Base-by-base conservation (phyloP, 1,140 invertebrate species). In the Plodia interpunctella region DNA sequence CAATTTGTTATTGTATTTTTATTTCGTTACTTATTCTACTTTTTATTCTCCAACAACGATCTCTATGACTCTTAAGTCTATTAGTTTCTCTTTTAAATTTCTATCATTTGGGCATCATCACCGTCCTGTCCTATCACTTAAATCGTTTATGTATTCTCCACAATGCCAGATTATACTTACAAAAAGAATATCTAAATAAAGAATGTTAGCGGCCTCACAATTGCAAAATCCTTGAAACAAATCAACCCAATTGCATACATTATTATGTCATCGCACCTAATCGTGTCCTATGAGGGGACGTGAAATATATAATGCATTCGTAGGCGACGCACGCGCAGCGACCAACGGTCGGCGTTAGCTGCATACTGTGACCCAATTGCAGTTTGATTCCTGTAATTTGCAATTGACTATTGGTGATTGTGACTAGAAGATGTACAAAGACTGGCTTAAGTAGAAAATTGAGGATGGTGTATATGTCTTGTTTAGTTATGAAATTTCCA, bases 291-390 rank as follows among this genome's bases (percentile, higher is more conserved):
- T 54, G 67, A 49, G 72, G 76, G 70, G 74, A 80, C 78, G 74
- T 80, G 66, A 61, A 65, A 80, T 82, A 82, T 70, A 72, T 71
- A 79, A 53, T 59, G 51, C 64, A 78, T 85, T 68, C 62, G 63
- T 61, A 83, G 58, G 68, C 79, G 52, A 52, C 60, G 67, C 83
- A 86, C 80, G 83, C 78, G 71, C 72, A 63, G 6, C 59, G 66
- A 60, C 53, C 78, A 85, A 85, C 82, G 82, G 82, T 83, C 74
- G 59, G 50, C 55, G 53, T 53, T 17, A 35, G 32, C 11, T 32
- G 19, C 57, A 51, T 55, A 28, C 70, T 77, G 59, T 85, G 80
- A 80, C 81, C 79, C 73, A 84, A 69, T 72, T 74, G 72, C 66
- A 63, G 55, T 76, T 78, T 78, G 62, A 80, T 69, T 74, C 72